These are phyloP conservation scores for Carpatolechia fugitivella DNA, from an alignment of 2,888 invertebrate species.

Conservation along the genomic window DNA sequence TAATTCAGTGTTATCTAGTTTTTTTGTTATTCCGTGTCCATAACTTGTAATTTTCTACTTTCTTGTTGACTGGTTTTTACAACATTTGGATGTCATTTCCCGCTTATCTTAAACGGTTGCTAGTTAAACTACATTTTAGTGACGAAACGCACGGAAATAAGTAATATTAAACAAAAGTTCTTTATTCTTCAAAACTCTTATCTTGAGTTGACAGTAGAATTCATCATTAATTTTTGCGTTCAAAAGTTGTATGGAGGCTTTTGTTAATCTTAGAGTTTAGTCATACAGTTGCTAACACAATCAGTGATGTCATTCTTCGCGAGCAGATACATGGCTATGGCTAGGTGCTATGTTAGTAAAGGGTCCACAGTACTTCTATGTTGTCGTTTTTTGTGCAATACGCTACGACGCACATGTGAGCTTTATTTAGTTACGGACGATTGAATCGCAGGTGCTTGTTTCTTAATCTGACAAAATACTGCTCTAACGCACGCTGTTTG, in stretches of 20 bases:
- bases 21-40: neutral
- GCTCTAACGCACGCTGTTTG: too few species aligned
- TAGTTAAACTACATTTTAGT: neutral
- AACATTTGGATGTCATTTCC: neutral
- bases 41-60: neutral
- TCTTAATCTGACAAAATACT: too few species aligned
- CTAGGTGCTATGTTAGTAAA: constrained; percentile 1
- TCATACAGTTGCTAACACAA: constrained; percentile 35
- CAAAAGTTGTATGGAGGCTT: constrained; percentile 4
- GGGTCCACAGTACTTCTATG: neutral
- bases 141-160: neutral
- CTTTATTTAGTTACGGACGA: too few species aligned
- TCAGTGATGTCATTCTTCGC: constrained; percentile 40
- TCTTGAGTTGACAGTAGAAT: too few species aligned
- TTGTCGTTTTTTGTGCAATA: constrained; percentile 8
- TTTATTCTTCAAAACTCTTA: neutral
- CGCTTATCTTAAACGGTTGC: neutral
- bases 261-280: constrained; percentile 23
- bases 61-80: neutral
- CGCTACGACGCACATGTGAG: neutral
- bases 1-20: too few species aligned
- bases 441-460: too few species aligned
- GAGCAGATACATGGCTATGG: neutral
- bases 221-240: too few species aligned
- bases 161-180: neutral